phyloP scores from a whole-genome alignment of 2,113 vertebrate genomes.

The Hippocampus barbouri region DNA sequence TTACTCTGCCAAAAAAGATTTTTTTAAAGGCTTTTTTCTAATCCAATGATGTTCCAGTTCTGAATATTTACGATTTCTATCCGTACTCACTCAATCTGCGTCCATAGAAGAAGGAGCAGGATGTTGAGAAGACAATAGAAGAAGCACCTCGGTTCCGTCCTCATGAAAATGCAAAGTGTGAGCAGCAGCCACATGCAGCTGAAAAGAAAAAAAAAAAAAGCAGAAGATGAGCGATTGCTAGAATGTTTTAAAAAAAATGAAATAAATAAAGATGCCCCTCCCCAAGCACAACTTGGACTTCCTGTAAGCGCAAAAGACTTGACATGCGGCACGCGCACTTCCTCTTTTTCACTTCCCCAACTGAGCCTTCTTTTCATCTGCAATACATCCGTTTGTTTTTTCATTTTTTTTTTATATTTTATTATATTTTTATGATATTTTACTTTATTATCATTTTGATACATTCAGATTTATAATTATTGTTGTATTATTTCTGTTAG shows the following conservation, averaged over 20 bases:
- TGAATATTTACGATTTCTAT: not conserved
- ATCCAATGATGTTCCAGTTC: not conserved
- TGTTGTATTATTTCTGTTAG: not conserved
- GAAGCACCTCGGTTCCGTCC: conserved; percentile 46
- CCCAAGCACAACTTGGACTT: conserved; percentile 31
- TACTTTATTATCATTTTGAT: not conserved
- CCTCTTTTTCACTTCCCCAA: conserved; percentile 56
- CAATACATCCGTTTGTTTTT: not conserved
- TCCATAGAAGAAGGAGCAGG: conserved; percentile 57
- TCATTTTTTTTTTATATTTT: not conserved
- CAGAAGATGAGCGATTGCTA: conserved; percentile 24
- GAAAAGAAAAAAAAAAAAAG: conserved; percentile 25
- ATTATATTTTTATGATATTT: not conserved
- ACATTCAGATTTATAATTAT: too few species aligned
- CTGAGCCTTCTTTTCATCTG: not conserved
- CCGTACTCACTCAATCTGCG: conserved; percentile 58
- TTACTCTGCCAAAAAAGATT: not conserved
- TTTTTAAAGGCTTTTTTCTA: not conserved
- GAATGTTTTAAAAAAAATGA: conserved; percentile 3
- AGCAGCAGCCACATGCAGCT: conserved; percentile 51
- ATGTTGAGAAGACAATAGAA: conserved; percentile 49
- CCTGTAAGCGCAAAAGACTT: conserved; percentile 16
- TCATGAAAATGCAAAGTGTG: conserved; percentile 42
- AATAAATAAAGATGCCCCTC: conserved; percentile 43
- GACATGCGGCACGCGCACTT: conserved; percentile 37